Base-by-base conservation (phyloP, 1,140 invertebrate genomes). In the Atopsyche davidsoni region DNA sequence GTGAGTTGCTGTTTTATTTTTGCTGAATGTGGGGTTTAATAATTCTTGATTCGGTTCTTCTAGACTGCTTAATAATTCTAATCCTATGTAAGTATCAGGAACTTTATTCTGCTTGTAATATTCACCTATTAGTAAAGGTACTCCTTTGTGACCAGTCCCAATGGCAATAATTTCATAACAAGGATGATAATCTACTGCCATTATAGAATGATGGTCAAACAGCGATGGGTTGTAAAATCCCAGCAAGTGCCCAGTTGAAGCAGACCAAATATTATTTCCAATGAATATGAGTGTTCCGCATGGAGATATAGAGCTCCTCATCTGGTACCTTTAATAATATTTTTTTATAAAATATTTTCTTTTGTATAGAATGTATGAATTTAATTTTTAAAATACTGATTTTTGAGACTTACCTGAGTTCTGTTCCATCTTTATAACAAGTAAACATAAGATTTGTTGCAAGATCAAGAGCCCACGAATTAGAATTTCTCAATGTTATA, bases 401-500 rank as follows among this genome's bases (percentile, higher is more conserved):
- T 21, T 18, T 42, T 42, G 9, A 38, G 6, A n/a, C 7, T 38
- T 42, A 44, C 40, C 17, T 43, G 14, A 19, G 34, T 21, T 50
- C 40, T 32, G 48, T 46, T 18, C 51, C 51, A 34, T 48, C 48
- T 51, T 40, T 58, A 23, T 43, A 58, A 44, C 56, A 54, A 23
- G 39, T 50, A n/a, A 47, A 46, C 13, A 22, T 24, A 7, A 40
- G 25, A 4, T 42, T 14, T 28, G 56, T 51, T 6, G 43, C 22
- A 18, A 63, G 17, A 46, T 63, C 59, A 21, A 66, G 35, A 32
- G 60, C 46, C 46, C 64, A 57, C 13, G 64, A 50, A 14, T 44
- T 39, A 34, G 51, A 58, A 55, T 66, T 60, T 43, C 64, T 58
- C n/a, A 64, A 57, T 34, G 64, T 59, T 22, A 64, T 53, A 19